phyloP scores from a whole-genome alignment of 2,113 vertebrate genomes.

The Acanthochromis polyacanthus region DNA sequence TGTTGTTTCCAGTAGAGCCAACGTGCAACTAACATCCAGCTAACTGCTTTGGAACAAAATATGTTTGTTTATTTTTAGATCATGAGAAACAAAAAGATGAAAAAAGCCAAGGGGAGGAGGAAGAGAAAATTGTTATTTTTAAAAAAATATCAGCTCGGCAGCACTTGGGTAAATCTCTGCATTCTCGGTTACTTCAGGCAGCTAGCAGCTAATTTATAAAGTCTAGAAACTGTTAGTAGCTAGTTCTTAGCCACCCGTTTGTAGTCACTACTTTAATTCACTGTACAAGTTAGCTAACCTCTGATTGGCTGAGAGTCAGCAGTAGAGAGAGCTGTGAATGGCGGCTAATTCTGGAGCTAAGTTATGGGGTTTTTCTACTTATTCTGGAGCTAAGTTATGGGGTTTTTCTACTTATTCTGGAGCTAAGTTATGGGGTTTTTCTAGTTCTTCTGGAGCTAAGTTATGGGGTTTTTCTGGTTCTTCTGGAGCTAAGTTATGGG shows the following conservation, averaged over 20 bases:
- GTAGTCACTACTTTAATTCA: not conserved
- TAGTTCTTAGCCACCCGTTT: not conserved
- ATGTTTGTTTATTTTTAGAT: not conserved
- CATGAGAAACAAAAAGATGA: not conserved
- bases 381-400: too few species aligned
- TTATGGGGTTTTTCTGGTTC: too few species aligned
- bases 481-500: too few species aligned
- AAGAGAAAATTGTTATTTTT: conserved; percentile 5
- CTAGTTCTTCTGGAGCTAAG: too few species aligned
- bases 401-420: too few species aligned
- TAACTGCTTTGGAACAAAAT: not conserved
- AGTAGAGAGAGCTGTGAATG: too few species aligned
- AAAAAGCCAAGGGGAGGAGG: not conserved
- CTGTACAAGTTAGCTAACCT: too few species aligned
- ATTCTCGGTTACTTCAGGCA: conserved; percentile 7
- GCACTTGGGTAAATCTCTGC: not conserved
- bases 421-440: too few species aligned
- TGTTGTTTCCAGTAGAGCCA: not conserved
- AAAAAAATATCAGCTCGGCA: not conserved
- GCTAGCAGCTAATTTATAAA: not conserved
- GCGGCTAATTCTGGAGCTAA: too few species aligned
- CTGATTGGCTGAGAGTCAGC: too few species aligned
- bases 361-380: too few species aligned
- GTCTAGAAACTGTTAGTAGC: conserved; percentile 22
- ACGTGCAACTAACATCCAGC: not conserved